phyloP scores from a whole-genome alignment of 2,888 invertebrate species.

The Rhynchonema sp. region DNA sequence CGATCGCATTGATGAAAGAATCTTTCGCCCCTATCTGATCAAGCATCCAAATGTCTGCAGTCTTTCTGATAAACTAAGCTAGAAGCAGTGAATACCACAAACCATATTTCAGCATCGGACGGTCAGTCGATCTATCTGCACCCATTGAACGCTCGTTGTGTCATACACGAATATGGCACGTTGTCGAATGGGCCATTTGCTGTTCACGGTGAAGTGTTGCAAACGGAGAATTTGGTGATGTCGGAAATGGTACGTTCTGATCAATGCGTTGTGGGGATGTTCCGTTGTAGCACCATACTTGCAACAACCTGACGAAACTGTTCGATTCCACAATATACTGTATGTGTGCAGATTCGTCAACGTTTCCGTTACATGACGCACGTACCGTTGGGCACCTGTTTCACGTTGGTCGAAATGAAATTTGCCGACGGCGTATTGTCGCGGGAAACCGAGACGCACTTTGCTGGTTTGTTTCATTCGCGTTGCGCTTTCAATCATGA shows the following conservation, averaged over 20 bases:
- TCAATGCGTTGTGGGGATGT: too few species aligned
- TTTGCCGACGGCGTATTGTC: conserved; percentile 52
- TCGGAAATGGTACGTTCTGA: conserved; percentile 59
- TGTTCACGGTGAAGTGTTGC: conserved; percentile 52
- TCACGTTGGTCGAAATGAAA: conserved; percentile 69
- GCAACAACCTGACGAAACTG: too few species aligned
- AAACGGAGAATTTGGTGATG: conserved; percentile 65
- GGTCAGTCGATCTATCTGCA: conserved; percentile 81
- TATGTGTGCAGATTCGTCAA: too few species aligned
- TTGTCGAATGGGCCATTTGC: conserved; percentile 52
- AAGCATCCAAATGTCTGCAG: too few species aligned
- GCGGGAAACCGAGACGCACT: conserved; percentile 36
- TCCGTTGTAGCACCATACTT: too few species aligned
- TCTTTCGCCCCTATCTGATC: too few species aligned
- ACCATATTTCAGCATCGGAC: conserved; percentile 52
- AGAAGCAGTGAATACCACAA: too few species aligned
- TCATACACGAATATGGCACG: conserved; percentile 64
- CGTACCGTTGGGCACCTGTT: conserved; percentile 69
- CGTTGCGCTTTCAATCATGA: too few species aligned
- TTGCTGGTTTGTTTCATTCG: background rate
- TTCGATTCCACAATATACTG: too few species aligned
- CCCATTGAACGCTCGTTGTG: conserved; percentile 67
- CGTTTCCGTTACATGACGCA: conserved; percentile 58
- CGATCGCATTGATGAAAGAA: too few species aligned
- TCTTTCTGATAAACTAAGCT: too few species aligned